Conservation (phyloP, 2,888 invertebrate genomes). For the Lobophora halterata region DNA sequence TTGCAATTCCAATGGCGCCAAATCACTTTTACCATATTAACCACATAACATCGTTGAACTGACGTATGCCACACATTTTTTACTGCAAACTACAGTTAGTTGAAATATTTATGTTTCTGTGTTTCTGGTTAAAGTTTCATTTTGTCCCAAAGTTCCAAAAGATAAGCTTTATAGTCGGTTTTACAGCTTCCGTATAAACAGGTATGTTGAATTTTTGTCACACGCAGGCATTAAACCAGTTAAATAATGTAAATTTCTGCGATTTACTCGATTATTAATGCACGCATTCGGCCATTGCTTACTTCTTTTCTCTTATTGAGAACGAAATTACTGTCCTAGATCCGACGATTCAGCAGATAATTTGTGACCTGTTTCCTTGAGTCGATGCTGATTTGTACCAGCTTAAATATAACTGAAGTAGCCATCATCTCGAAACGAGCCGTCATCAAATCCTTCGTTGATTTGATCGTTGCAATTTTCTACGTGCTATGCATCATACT, state of each 20-base stretch:
- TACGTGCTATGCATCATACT: conserved; percentile 55
- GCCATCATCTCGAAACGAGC: conserved; percentile 32
- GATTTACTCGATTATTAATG: too few relatives aligned
- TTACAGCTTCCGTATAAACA: too few relatives aligned
- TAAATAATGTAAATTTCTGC: too few relatives aligned
- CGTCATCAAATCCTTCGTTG: conserved; percentile 46
- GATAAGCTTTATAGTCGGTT: too few relatives aligned
- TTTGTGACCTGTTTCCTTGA: conserved; percentile 4
- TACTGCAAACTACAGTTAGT: background rate
- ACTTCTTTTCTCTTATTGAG: background rate
- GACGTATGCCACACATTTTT: background rate
- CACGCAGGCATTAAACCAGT: too few relatives aligned
- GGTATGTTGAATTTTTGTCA: too few relatives aligned
- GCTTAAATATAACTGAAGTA: conserved; percentile 12
- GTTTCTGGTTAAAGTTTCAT: background rate
- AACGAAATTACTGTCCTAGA: background rate
- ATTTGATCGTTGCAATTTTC: conserved; percentile 47
- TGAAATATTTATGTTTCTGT: conserved; percentile 1
- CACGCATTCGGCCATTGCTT: too few relatives aligned
- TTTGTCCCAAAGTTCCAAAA: too few relatives aligned
- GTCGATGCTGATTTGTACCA: background rate
- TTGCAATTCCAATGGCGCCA: conserved; percentile 41
- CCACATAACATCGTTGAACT: conserved; percentile 1
- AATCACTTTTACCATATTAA: conserved; percentile 42
- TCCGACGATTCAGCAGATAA: background rate